Evolutionary conservation across 2,797 vertebrate genomes (phyloP).

Genomic region (Remorina albescens): DNA sequence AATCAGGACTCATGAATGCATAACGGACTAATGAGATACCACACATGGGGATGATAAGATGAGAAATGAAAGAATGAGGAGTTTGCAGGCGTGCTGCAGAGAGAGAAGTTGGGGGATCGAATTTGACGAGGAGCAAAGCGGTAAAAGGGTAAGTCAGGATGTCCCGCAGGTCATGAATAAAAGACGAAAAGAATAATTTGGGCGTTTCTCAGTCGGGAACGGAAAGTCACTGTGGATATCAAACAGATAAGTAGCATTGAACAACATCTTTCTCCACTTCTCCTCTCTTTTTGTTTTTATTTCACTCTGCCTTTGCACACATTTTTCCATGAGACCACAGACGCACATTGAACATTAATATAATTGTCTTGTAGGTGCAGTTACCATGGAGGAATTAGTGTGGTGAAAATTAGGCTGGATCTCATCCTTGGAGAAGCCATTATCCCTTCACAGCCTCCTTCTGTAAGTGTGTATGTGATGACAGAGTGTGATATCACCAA

Average conservation of each 20-base stretch:
- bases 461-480: conserved; percentile 33
- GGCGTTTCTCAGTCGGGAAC: conserved; percentile 38
- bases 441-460: conserved; percentile 47
- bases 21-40: conserved; percentile 51
- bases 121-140: conserved; percentile 63
- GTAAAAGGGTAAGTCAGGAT: conserved; percentile 63
- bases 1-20: conserved; percentile 60
- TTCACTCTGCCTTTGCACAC: not conserved
- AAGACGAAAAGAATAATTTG: conserved; percentile 71
- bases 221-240: conserved; percentile 58
- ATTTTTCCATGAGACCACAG: conserved; percentile 11
- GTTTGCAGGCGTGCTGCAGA: conserved; percentile 36
- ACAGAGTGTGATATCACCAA: conserved; percentile 43
- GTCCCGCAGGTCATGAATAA: conserved; percentile 75
- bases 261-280: conserved; percentile 12
- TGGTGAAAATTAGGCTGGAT: conserved; percentile 71
- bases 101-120: conserved; percentile 18
- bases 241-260: conserved; percentile 52
- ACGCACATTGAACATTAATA: conserved; percentile 36
- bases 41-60: conserved; percentile 49
- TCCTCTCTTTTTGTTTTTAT: conserved; percentile 9
- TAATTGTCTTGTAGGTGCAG: conserved; percentile 52
- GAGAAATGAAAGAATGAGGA: conserved; percentile 60
- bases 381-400: conserved; percentile 55
- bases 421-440: conserved; percentile 69